Evolutionary conservation across 2,113 vertebrate species (phyloP).

Genomic region (Chionomys nivalis): DNA sequence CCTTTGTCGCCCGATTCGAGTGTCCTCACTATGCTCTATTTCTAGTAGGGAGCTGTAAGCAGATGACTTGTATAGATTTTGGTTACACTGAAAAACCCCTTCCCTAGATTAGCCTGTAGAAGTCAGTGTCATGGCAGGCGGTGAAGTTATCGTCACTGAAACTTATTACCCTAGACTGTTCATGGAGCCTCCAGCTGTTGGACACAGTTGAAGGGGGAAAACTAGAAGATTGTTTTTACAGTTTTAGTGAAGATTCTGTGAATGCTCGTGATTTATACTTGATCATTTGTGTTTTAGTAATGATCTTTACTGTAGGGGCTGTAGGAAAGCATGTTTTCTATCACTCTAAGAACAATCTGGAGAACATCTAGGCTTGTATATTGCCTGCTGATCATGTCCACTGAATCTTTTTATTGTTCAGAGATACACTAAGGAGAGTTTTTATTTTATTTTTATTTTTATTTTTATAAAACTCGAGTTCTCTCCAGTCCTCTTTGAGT

Average conservation of each 20-base stretch:
- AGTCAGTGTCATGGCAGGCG: constrained; percentile 42
- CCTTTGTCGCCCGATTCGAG: constrained; percentile 64
- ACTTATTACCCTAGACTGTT: not conserved
- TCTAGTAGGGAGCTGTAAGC: constrained; percentile 35
- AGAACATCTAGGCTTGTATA: constrained; percentile 22
- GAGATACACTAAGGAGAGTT: constrained; percentile 29
- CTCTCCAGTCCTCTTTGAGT: constrained; percentile 26
- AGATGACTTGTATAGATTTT: constrained; percentile 46
- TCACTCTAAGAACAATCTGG: constrained; percentile 52
- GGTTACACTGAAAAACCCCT: constrained; percentile 40
- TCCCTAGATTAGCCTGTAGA: constrained; percentile 50
- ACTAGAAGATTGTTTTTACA: constrained; percentile 33
- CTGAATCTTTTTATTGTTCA: constrained; percentile 40
- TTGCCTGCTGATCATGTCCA: constrained; percentile 52
- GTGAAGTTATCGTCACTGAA: constrained; percentile 6
- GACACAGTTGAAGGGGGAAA: constrained; percentile 27
- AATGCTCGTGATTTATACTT: constrained; percentile 62
- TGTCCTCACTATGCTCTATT: constrained; percentile 22
- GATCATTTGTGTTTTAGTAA: constrained; percentile 60
- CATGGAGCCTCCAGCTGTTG: constrained; percentile 39
- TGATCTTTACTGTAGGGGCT: constrained; percentile 15
- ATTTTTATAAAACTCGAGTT: constrained; percentile 14
- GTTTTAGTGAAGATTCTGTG: constrained; percentile 53
- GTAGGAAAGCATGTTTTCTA: constrained; percentile 56
- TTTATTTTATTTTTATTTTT: not conserved